phyloP scores from a whole-genome alignment of 2,888 invertebrate species.

The Caenorhabditis macrosperma region DNA sequence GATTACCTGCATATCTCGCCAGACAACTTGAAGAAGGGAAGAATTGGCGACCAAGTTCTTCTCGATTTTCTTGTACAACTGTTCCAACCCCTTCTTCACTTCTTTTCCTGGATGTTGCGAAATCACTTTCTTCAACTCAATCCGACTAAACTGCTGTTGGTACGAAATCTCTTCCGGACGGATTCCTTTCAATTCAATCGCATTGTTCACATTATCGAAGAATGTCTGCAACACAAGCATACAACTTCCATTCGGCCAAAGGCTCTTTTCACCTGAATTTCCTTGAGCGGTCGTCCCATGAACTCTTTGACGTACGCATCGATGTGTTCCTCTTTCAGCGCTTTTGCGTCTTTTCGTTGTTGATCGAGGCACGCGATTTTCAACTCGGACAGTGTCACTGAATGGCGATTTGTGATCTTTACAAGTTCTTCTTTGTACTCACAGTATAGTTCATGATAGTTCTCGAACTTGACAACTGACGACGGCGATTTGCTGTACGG shows the following conservation, averaged over 20 bases:
- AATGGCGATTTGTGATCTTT: slow-evolving; percentile 28
- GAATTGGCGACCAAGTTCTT: slow-evolving; percentile 88
- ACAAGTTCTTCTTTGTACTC: no score
- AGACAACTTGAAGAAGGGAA: slow-evolving; percentile 87
- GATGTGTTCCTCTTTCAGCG: slow-evolving; percentile 91
- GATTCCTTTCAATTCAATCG: slow-evolving; percentile 90
- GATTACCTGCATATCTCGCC: slow-evolving; percentile 93
- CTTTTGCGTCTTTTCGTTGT: slow-evolving; percentile 91
- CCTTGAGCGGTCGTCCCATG: slow-evolving; percentile 93
- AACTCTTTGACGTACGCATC: slow-evolving; percentile 93
- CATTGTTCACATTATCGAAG: slow-evolving; percentile 95
- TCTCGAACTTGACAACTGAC: slow-evolving; percentile 94
- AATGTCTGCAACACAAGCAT: slow-evolving; percentile 86
- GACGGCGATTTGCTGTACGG: slow-evolving; percentile 91
- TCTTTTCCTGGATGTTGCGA: slow-evolving; percentile 93
- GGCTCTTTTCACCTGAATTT: slow-evolving; percentile 86
- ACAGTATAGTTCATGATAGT: slow-evolving; percentile 92
- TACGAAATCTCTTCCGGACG: slow-evolving; percentile 97
- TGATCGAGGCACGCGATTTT: slow-evolving; percentile 92
- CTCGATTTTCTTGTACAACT: slow-evolving; percentile 85
- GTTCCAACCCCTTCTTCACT: slow-evolving; percentile 80
- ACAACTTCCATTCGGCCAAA: background rate
- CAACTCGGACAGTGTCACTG: slow-evolving; percentile 86
- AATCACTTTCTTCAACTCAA: slow-evolving; percentile 94
- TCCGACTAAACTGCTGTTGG: slow-evolving; percentile 96